phyloP scores from a whole-genome alignment of 2,113 vertebrate species.

The Ameiurus melas region DNA sequence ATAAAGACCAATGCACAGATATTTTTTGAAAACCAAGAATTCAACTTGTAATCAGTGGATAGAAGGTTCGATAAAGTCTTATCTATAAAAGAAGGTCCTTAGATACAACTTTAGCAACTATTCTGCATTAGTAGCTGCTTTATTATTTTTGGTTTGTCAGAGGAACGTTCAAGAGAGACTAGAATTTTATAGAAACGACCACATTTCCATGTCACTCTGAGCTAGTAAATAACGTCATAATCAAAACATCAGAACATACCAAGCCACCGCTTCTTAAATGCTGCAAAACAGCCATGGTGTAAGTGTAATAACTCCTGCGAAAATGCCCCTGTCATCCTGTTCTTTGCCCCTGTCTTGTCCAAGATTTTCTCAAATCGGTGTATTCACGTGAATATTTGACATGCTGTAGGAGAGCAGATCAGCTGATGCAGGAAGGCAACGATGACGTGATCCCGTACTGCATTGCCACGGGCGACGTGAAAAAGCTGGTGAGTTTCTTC shows the following conservation, averaged over 20 bases:
- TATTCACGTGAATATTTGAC: background rate
- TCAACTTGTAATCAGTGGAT: background rate
- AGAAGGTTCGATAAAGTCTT: background rate
- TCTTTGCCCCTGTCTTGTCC: background rate
- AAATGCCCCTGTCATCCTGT: background rate
- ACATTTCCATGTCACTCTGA: background rate
- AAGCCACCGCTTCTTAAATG: background rate
- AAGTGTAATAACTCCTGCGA: background rate
- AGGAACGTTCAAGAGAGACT: background rate
- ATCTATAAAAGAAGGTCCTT: background rate
- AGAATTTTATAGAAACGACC: background rate
- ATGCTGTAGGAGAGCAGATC: slow-evolving; percentile 86
- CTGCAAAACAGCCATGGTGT: background rate
- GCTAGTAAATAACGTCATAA: background rate
- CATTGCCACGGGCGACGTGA: slow-evolving; percentile 88
- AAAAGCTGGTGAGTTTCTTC: slow-evolving; percentile 88
- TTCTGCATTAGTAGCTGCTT: background rate
- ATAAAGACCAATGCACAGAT: background rate
- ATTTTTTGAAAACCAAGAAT: no score
- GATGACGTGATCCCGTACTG: slow-evolving; percentile 93
- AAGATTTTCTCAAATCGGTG: background rate
- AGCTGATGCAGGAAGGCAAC: slow-evolving; percentile 92
- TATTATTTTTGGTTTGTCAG: background rate
- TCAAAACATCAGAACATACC: background rate
- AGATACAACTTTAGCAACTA: background rate